These are phyloP conservation scores for Prionace glauca DNA, from an alignment of 2,797 vertebrate genomes.

Conservation along the genomic window DNA sequence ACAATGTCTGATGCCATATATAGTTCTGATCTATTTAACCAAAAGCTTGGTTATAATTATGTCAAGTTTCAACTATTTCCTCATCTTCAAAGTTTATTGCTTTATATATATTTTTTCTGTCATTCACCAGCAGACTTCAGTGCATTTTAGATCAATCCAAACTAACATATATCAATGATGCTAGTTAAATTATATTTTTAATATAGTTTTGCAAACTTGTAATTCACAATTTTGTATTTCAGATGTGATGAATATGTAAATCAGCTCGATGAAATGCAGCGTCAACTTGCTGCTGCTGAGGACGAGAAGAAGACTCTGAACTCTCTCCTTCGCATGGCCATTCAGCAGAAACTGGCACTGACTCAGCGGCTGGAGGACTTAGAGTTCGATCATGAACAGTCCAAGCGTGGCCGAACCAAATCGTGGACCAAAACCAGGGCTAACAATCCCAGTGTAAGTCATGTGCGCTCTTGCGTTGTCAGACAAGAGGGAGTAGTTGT, in stretches of 20 bases:
- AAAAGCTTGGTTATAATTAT: not conserved
- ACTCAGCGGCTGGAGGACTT: conserved; percentile 94
- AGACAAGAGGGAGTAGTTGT: conserved; percentile 58
- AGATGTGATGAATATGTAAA: conserved; percentile 96
- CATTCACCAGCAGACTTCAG: not conserved
- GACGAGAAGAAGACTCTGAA: conserved; percentile 99
- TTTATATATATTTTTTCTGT: not conserved
- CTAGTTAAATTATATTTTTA: not conserved
- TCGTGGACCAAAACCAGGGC: conserved; percentile 62
- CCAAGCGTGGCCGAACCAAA: conserved; percentile 73
- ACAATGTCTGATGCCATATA: not conserved
- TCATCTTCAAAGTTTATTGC: not conserved
- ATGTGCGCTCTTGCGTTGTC: conserved; percentile 69
- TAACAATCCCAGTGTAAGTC: conserved; percentile 80
- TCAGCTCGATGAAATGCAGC: conserved; percentile 96
- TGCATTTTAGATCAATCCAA: not conserved
- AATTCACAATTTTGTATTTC: conserved; percentile 39
- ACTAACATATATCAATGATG: not conserved
- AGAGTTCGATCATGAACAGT: conserved; percentile 89
- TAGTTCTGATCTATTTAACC: not conserved
- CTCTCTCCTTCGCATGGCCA: conserved; percentile 93
- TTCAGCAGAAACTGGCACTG: conserved; percentile 96
- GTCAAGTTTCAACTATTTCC: not conserved
- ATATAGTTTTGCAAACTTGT: not conserved
- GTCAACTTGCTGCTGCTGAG: conserved; percentile 89